These are phyloP conservation scores for Adelges cooleyi DNA, from an alignment of 1,140 invertebrate species.

Conservation along the genomic window DNA sequence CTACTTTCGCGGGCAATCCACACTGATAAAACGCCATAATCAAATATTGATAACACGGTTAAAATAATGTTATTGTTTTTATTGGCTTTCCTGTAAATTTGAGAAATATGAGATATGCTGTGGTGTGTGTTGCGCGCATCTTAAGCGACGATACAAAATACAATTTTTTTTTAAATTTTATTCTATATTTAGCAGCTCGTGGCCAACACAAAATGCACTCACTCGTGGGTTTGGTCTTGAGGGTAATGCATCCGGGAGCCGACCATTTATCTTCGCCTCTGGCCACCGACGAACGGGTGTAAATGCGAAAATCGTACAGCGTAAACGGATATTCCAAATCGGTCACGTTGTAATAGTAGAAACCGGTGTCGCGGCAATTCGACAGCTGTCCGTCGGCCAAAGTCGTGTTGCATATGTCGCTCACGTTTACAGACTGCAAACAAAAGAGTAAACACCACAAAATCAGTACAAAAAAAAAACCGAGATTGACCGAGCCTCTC, in stretches of 20 bases:
- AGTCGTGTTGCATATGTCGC: slow-evolving; percentile 1
- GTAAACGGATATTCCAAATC: slow-evolving; percentile 51
- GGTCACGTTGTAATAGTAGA: slow-evolving; percentile 42
- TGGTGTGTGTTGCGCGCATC: too few species aligned
- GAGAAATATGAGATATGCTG: too few species aligned
- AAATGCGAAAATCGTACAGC: slow-evolving; percentile 55
- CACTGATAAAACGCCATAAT: too few species aligned
- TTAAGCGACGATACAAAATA: too few species aligned
- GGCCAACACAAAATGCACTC: slow-evolving; percentile 32
- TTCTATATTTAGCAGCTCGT: neutral
- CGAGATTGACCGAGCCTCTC: too few species aligned
- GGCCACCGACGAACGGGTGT: slow-evolving; percentile 45
- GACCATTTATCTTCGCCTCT: slow-evolving; percentile 49
- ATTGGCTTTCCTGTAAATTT: too few species aligned
- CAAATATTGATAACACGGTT: too few species aligned
- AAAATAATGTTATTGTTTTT: too few species aligned
- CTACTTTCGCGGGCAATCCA: too few species aligned
- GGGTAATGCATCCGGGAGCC: slow-evolving; percentile 43
- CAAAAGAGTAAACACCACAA: neutral
- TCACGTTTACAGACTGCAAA: slow-evolving; percentile 4
- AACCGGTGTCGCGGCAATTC: neutral
- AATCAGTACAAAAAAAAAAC: too few species aligned
- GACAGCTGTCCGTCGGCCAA: neutral
- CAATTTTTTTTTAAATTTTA: too few species aligned
- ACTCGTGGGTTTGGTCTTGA: slow-evolving; percentile 48